These are phyloP conservation scores for Epirrhoe alternata DNA, from an alignment of 2,888 invertebrate genomes.

Conservation along the genomic window DNA sequence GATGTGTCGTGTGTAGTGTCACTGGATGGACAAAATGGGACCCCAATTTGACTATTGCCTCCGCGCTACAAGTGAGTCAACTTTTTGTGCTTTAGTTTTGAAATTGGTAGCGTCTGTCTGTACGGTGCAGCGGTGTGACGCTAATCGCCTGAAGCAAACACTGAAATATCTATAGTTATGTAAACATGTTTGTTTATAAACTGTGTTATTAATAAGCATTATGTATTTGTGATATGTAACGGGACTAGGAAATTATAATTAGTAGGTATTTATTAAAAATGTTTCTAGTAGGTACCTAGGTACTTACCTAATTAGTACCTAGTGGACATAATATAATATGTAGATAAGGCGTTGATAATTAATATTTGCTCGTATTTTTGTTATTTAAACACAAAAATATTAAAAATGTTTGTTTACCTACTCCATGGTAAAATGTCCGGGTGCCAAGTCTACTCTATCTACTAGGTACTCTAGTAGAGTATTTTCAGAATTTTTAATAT, in stretches of 20 bases:
- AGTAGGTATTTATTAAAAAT: no score
- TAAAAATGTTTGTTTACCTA: no score
- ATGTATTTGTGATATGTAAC: neutral
- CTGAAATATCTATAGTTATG: neutral
- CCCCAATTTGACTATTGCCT: conserved; percentile 82
- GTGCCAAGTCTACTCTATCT: no score
- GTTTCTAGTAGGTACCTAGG: no score
- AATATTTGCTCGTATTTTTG: neutral
- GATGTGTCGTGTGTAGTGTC: conserved; percentile 78
- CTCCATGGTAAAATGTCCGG: no score
- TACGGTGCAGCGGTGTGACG: neutral
- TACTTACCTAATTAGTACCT: no score
- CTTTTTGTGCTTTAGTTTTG: conserved; percentile 1
- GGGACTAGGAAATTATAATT: no score
- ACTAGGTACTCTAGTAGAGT: no score
- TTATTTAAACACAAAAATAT: no score
- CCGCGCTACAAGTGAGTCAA: conserved; percentile 78
- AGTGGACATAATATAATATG: neutral
- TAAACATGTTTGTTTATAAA: conserved; percentile 2
- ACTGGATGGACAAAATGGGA: conserved; percentile 65
- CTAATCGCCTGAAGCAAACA: conserved; percentile 13
- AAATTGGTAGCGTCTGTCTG: neutral
- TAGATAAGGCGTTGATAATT: neutral
- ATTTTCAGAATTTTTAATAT: neutral
- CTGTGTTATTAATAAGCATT: neutral